Base-by-base conservation (phyloP, 2,888 invertebrate genomes). In the Brachyptera putata region DNA sequence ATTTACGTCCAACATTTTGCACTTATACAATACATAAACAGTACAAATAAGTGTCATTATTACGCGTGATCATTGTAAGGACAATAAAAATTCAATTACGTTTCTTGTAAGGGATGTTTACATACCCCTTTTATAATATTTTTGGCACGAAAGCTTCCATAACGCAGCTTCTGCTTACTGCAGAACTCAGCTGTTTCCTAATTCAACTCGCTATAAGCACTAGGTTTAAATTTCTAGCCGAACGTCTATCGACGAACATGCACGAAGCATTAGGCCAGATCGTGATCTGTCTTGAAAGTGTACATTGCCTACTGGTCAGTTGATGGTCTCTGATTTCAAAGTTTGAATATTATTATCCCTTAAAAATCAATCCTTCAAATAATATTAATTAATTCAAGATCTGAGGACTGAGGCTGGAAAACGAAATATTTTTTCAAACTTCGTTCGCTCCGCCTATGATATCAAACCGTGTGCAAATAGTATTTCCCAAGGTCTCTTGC, bases 181-280 rank as follows among this genome's bases (percentile, higher is more conserved):
- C 5, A 30, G 46, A 21, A 24, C 46, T 46, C 46, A 46, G 46
- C 46, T 46, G 46, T 46, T 46, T 46, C 24, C 46, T 41, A n/a
- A n/a, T n/a, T n/a, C n/a, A n/a, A n/a, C n/a, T n/a, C n/a, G n/a
- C n/a, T n/a, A n/a, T n/a, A n/a, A n/a, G n/a, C n/a, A n/a, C n/a
- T n/a, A n/a, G n/a, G n/a, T n/a, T n/a, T n/a, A n/a, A n/a, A n/a
- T n/a, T n/a, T n/a, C n/a, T n/a, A n/a, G n/a, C n/a, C n/a, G n/a
- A n/a, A n/a, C n/a, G n/a, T n/a, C n/a, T n/a, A n/a, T n/a, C n/a
- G n/a, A n/a, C n/a, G n/a, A n/a, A n/a, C n/a, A n/a, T n/a, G n/a
- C n/a, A n/a, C n/a, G n/a, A n/a, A n/a, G n/a, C n/a, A n/a, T n/a
- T n/a, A n/a, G n/a, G n/a, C n/a, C n/a, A n/a, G n/a, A n/a, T n/a